A percentile compares a stretch with the other conserved stretches of the same genome.
phyloP scores from a whole-genome alignment of 2,797 vertebrate genomes.

The Alexandromys oeconomus region DNA sequence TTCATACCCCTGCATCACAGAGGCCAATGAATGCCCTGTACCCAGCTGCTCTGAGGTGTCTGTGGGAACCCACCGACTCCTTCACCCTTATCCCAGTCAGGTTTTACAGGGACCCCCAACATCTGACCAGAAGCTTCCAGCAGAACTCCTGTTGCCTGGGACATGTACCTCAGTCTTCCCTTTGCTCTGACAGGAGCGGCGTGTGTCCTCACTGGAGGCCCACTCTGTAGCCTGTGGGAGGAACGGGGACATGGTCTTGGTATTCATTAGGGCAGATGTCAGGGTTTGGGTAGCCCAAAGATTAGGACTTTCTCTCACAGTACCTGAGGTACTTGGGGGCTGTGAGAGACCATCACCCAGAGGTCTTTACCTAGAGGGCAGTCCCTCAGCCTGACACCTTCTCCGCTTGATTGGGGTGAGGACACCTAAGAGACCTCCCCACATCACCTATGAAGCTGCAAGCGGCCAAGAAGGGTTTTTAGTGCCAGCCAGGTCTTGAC shows the following conservation, averaged over 20 bases:
- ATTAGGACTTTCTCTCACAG: not conserved
- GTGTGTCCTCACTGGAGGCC: conserved; percentile 97
- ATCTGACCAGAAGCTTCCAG: not conserved
- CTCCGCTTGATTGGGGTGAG: not conserved
- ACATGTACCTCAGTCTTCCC: conserved; percentile 96
- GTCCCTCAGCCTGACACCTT: not conserved
- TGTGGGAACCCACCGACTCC: not conserved
- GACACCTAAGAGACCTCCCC: not conserved
- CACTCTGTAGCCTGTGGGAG: conserved; percentile 96
- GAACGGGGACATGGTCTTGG: conserved; percentile 69
- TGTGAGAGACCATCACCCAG: not conserved
- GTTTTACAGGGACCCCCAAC: not conserved
- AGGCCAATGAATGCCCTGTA: not conserved
- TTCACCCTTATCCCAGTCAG: not conserved
- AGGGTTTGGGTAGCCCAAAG: not conserved
- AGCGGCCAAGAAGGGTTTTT: not conserved
- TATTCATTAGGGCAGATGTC: not conserved
- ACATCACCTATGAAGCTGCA: not conserved
- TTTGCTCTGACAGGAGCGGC: conserved; percentile 99
- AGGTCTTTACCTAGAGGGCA: not conserved
- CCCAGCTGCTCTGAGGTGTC: not conserved
- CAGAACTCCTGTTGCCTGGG: not conserved
- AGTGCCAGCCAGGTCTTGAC: not conserved
- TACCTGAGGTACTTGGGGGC: not conserved
- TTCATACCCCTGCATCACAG: rapidly evolving